phyloP scores from a whole-genome alignment of 2,113 vertebrate species.

The Oryctolagus cuniculus region DNA sequence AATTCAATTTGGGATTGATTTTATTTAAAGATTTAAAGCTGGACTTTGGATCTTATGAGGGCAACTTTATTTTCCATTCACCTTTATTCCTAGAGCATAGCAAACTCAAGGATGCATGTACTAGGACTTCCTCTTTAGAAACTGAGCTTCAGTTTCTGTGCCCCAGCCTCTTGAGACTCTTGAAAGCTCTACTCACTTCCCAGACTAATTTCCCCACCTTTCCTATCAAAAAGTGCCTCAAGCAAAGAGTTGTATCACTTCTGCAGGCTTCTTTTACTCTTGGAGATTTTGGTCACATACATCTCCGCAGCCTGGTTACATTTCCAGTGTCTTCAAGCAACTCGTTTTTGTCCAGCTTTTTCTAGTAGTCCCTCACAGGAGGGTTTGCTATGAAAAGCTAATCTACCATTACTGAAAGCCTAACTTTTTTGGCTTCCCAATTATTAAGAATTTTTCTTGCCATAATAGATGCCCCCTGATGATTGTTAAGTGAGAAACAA shows the following conservation, averaged over 20 bases:
- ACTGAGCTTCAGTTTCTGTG: neutral
- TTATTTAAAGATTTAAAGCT: constrained; percentile 24
- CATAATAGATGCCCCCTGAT: neutral
- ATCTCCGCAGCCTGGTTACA: neutral
- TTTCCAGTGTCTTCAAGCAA: neutral
- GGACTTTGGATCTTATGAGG: neutral
- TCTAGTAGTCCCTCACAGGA: neutral
- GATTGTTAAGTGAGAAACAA: neutral
- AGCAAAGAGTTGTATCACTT: neutral
- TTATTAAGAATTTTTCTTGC: neutral
- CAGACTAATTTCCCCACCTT: neutral
- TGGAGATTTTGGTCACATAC: neutral
- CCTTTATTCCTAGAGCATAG: neutral
- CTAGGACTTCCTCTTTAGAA: neutral
- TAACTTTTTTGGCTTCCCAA: neutral
- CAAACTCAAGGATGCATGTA: neutral
- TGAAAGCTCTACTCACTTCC: neutral
- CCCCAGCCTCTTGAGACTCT: neutral
- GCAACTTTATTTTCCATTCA: neutral
- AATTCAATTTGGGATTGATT: neutral
- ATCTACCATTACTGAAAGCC: neutral
- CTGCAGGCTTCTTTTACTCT: neutral
- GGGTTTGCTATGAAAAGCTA: neutral
- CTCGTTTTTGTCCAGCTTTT: neutral
- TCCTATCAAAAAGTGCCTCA: neutral